Evolutionary conservation across 2,888 invertebrate genomes (phyloP).

Genomic region (Melanotus villosus): DNA sequence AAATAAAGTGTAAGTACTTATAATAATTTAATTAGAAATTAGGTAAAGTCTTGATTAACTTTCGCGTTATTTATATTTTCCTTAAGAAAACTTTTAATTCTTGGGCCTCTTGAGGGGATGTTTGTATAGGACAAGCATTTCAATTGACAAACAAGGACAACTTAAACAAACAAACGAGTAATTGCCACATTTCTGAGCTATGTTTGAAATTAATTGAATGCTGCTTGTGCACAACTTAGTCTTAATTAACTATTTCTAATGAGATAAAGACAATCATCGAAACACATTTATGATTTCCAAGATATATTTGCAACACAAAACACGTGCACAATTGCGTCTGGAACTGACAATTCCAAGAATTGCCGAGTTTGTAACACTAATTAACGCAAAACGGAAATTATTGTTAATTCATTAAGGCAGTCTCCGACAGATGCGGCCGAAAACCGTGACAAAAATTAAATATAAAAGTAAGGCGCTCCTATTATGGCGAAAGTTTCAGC

Average conservation of each 20-base stretch:
- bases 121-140: neutral
- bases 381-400: neutral
- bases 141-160: neutral
- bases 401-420: neutral
- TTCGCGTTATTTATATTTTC: neutral
- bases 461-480: neutral
- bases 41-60: too few relatives aligned
- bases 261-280: neutral
- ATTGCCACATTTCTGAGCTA: slow-evolving; percentile 5
- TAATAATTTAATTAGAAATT: too few relatives aligned
- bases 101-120: neutral
- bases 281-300: neutral
- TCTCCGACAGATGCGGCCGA: too few relatives aligned
- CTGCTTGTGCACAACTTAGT: neutral
- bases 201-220: slow-evolving; percentile 8
- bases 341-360: neutral
- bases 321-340: neutral
- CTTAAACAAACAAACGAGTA: slow-evolving; percentile 1
- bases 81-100: neutral
- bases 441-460: neutral
- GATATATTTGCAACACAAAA: neutral
- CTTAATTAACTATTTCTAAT: slow-evolving; percentile 16
- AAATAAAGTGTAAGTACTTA: too few relatives aligned
- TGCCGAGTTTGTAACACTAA: neutral
- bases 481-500: neutral